Evolutionary conservation across 2,797 vertebrate genomes (phyloP).

Genomic region (Molossus molossus): DNA sequence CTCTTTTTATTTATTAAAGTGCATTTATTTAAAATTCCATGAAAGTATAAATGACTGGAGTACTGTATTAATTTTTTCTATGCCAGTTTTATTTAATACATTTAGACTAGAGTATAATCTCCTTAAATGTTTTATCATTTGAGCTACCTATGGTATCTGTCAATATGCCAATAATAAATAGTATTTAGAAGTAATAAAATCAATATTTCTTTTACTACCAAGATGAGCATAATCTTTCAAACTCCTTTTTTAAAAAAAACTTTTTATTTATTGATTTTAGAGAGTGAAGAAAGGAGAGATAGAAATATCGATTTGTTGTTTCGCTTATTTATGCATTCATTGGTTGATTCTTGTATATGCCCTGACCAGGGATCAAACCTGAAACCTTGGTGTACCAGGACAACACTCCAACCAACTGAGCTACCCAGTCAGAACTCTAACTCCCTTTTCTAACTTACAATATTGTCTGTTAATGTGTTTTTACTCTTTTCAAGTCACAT

Average conservation of each 20-base stretch:
- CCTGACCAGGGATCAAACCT: too few species aligned
- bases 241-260: not conserved
- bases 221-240: not conserved
- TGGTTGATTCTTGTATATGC: too few species aligned
- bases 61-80: not conserved
- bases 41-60: not conserved
- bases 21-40: not conserved
- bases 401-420: too few species aligned
- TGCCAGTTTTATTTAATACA: constrained; percentile 42
- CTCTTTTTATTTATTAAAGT: not conserved
- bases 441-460: not conserved
- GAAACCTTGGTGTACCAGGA: too few species aligned
- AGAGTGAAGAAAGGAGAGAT: too few species aligned
- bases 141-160: not conserved
- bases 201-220: not conserved
- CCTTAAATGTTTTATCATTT: not conserved
- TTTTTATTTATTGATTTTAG: too few species aligned
- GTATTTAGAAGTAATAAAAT: not conserved
- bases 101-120: not conserved
- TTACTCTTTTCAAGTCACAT: not conserved
- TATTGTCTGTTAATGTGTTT: not conserved
- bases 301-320: too few species aligned
- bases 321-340: too few species aligned
- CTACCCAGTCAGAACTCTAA: not conserved
- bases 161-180: not conserved